Conservation (phyloP, 2,113 vertebrate genomes). For the Myiagra hebetior region DNA sequence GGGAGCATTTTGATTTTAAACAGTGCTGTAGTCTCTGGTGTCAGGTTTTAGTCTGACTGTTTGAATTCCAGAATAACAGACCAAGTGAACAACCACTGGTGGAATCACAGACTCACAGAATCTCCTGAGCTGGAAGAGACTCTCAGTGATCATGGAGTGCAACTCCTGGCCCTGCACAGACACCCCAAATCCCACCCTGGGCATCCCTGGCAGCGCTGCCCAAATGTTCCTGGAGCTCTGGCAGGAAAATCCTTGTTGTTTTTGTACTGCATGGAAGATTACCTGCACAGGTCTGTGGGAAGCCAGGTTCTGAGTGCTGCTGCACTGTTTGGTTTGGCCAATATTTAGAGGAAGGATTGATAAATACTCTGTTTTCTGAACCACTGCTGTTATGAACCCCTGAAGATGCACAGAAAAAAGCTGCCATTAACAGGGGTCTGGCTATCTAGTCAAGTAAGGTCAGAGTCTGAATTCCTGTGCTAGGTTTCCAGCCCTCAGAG, state of each 20-base stretch:
- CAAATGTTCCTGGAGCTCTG: not conserved
- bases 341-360: not conserved
- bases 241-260: not conserved
- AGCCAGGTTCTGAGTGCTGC: not conserved
- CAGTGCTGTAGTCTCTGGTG: not conserved
- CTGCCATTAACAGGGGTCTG: not conserved
- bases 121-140: not conserved
- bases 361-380: not conserved
- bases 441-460: not conserved
- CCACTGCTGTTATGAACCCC: not conserved
- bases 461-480: not conserved
- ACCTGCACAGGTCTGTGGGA: not conserved
- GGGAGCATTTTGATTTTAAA: not conserved
- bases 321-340: not conserved
- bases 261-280: not conserved
- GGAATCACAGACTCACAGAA: not conserved
- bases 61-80: not conserved
- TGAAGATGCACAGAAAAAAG: not conserved
- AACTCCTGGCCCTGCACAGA: not conserved
- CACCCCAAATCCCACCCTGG: not conserved
- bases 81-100: not conserved
- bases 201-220: fast-evolving
- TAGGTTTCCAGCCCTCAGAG: not conserved
- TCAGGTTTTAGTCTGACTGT: not conserved
- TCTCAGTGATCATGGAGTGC: not conserved